Percentiles rank a stretch among this genome's conserved stretches.
These are phyloP conservation scores for Muscidifurax raptorellus DNA, from an alignment of 1,140 invertebrate species.

Conservation along the genomic window DNA sequence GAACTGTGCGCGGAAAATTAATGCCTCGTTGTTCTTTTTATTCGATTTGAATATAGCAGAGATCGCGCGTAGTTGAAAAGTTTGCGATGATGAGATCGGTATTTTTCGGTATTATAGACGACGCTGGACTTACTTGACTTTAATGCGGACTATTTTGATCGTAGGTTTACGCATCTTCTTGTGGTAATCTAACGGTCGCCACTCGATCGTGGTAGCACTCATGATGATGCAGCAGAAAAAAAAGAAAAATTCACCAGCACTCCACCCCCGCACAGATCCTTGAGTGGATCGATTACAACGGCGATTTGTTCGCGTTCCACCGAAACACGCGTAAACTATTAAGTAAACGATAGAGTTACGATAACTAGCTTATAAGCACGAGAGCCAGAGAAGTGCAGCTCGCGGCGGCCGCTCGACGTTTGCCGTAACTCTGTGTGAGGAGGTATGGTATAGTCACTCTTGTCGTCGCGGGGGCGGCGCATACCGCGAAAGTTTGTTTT, in stretches of 20 bases:
- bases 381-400: neutral
- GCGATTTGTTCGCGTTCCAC: neutral
- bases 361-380: neutral
- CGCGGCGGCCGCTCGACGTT: neutral
- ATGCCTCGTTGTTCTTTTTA: no score
- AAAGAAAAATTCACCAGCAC: neutral
- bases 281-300: no score
- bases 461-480: neutral
- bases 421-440: neutral
- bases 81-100: no score
- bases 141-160: constrained; percentile 2
- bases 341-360: no score
- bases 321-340: neutral
- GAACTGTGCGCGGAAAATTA: no score
- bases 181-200: constrained; percentile 2
- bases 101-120: no score
- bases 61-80: no score
- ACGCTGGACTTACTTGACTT: constrained; percentile 31
- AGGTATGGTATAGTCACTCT: neutral
- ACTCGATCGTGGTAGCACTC: neutral
- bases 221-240: neutral
- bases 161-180: neutral
- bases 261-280: neutral
- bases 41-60: no score
- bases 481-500: neutral